Percentiles rank a stretch among this genome's conserved stretches.
Conservation (phyloP, 2,888 invertebrate species). For the Tupiocoris notatus region DNA sequence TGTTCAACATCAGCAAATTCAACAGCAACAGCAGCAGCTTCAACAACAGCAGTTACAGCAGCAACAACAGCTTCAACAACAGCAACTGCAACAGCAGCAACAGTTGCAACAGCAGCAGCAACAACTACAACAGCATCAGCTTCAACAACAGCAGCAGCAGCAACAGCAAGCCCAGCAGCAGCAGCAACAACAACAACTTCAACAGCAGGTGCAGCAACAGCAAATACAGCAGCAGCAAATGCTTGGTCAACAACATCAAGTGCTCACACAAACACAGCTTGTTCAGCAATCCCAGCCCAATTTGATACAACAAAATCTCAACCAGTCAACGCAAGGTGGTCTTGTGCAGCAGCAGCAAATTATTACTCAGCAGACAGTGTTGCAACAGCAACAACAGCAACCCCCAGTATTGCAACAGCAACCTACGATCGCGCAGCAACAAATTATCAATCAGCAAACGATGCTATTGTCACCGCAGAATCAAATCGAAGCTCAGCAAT, state of each 20-base stretch:
- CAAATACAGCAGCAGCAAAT: constrained; percentile 54
- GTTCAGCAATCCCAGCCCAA: constrained; percentile 58
- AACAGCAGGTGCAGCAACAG: constrained; percentile 48
- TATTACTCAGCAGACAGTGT: constrained; percentile 48
- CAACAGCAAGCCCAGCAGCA: constrained; percentile 52
- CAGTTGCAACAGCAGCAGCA: constrained; percentile 51
- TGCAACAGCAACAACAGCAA: constrained; percentile 52
- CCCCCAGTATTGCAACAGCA: constrained; percentile 47
- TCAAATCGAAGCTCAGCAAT: constrained; percentile 49
- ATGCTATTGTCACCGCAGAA: constrained; percentile 43
- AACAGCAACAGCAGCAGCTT: constrained; percentile 53
- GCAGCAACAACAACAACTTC: constrained; percentile 50
- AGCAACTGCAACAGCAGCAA: constrained; percentile 52
- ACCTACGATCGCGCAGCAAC: constrained; percentile 46
- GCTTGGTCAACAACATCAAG: constrained; percentile 53
- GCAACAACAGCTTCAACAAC: constrained; percentile 52
- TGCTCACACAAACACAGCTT: constrained; percentile 57
- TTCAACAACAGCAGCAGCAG: constrained; percentile 55
- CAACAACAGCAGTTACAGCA: constrained; percentile 56
- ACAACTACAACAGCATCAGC: constrained; percentile 49
- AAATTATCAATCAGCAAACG: constrained; percentile 49
- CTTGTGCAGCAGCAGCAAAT: constrained; percentile 47
- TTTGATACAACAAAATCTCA: constrained; percentile 49
- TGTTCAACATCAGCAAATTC: constrained; percentile 54
- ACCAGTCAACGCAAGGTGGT: constrained; percentile 45